Evolutionary conservation across 2,113 vertebrate genomes (phyloP).

Genomic region (Sprattus sprattus): DNA sequence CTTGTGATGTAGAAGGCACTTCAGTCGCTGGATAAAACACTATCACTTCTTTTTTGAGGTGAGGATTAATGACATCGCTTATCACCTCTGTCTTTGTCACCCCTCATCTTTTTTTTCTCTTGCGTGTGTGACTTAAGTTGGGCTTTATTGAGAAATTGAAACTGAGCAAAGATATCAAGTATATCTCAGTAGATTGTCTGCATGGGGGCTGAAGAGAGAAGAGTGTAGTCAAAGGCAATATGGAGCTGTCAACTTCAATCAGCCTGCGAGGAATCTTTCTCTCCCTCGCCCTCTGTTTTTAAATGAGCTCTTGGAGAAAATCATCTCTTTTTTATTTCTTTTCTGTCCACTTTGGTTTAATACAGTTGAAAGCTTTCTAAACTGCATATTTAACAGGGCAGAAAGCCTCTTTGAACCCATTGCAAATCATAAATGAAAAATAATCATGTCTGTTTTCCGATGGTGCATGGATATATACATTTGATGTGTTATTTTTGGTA

Average conservation of each 20-base stretch:
- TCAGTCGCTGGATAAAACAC: slow-evolving; percentile 61
- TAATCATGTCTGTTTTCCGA: neutral
- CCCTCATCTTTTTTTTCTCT: neutral
- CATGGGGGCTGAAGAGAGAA: neutral
- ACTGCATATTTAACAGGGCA: neutral
- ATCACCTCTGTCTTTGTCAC: slow-evolving; percentile 37
- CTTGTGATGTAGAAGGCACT: neutral
- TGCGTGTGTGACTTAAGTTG: neutral
- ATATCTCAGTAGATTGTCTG: slow-evolving; percentile 45
- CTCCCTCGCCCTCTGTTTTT: slow-evolving; percentile 37
- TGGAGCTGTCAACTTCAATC: slow-evolving; percentile 70
- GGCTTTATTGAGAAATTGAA: slow-evolving; percentile 62
- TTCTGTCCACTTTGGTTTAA: slow-evolving; percentile 20
- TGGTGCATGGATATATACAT: neutral
- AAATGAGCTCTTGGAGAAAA: slow-evolving; percentile 49
- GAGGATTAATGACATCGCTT: slow-evolving; percentile 59
- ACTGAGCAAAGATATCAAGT: slow-evolving; percentile 58
- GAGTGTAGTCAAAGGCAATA: slow-evolving; percentile 44
- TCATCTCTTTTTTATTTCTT: slow-evolving; percentile 52
- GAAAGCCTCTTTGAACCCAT: slow-evolving; percentile 25
- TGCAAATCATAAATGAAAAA: slow-evolving; percentile 40
- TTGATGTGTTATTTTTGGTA: neutral
- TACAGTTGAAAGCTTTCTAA: neutral
- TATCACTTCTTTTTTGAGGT: slow-evolving; percentile 53
- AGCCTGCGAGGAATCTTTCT: slow-evolving; percentile 54